These are phyloP conservation scores for Myotis vivesi DNA, from an alignment of 2,797 vertebrate genomes.

Conservation along the genomic window DNA sequence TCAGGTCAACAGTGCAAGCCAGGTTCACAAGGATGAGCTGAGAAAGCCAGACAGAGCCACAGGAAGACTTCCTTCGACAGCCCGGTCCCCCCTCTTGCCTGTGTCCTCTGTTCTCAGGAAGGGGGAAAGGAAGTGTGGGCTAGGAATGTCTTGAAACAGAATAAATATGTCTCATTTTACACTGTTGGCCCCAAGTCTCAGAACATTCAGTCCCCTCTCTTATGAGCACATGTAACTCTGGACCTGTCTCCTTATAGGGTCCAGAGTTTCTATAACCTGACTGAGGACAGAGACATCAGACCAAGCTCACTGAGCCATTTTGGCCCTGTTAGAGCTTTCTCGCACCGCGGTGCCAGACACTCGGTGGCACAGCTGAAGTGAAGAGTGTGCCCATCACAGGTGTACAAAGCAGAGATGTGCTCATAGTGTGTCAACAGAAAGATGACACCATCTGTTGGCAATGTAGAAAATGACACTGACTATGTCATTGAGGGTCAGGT, in stretches of 20 bases:
- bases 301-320: neutral
- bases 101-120: neutral
- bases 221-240: neutral
- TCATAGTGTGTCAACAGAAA: neutral
- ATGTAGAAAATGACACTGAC: slow-evolving; percentile 45
- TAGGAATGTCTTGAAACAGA: neutral
- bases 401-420: neutral
- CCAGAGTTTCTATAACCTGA: neutral
- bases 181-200: neutral
- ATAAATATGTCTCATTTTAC: slow-evolving; percentile 25
- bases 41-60: neutral
- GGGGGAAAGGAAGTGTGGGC: neutral
- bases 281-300: neutral
- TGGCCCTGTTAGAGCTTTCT: neutral
- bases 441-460: slow-evolving; percentile 63
- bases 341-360: neutral
- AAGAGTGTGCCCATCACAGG: neutral
- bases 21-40: neutral
- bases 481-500: slow-evolving; percentile 46
- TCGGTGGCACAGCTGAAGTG: neutral
- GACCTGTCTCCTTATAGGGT: neutral
- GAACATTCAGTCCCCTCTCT: neutral
- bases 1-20: no score
- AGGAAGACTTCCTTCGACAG: neutral
- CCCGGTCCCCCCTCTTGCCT: neutral